These are phyloP conservation scores for Clytia hemisphaerica DNA, from an alignment of 30 jellyfish, hydroid and myxozoan genomes.

Conservation along the genomic window DNA sequence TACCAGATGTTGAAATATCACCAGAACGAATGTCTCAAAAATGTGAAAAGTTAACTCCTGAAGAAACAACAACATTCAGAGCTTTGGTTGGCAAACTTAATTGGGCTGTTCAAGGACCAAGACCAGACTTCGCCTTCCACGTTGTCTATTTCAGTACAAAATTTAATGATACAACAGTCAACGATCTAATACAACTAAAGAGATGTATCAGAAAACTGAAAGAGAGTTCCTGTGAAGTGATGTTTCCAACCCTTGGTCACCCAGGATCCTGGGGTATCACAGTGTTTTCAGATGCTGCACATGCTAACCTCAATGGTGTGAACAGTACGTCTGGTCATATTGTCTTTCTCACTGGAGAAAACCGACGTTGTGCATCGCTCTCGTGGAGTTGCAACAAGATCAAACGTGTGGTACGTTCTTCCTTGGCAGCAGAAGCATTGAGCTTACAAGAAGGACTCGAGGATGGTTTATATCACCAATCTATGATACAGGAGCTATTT, in stretches of 20 bases:
- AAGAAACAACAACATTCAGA: neutral
- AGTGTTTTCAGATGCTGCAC: too few relatives aligned
- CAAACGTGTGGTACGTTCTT: neutral
- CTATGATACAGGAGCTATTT: slow-evolving; percentile 2
- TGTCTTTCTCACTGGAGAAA: neutral
- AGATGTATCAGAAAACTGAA: neutral
- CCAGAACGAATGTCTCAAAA: slow-evolving; percentile 17
- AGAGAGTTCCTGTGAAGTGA: too few relatives aligned
- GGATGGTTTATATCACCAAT: neutral
- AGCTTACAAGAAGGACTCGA: neutral
- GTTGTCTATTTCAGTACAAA: slow-evolving; percentile 12
- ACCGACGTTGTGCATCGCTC: neutral
- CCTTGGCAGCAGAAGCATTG: neutral
- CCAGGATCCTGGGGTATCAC: too few relatives aligned
- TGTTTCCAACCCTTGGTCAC: too few relatives aligned
- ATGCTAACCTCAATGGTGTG: too few relatives aligned
- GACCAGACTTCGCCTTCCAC: slow-evolving; percentile 34
- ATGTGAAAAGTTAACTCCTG: neutral
- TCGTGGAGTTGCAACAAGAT: neutral
- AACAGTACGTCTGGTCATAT: too few relatives aligned
- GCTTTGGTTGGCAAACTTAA: neutral
- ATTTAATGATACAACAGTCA: neutral
- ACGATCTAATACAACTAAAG: slow-evolving; percentile 12
- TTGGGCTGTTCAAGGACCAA: slow-evolving; percentile 3
- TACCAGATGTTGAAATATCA: neutral